Conservation (phyloP, 2,888 invertebrate species). For the Epicampocera succincta region DNA sequence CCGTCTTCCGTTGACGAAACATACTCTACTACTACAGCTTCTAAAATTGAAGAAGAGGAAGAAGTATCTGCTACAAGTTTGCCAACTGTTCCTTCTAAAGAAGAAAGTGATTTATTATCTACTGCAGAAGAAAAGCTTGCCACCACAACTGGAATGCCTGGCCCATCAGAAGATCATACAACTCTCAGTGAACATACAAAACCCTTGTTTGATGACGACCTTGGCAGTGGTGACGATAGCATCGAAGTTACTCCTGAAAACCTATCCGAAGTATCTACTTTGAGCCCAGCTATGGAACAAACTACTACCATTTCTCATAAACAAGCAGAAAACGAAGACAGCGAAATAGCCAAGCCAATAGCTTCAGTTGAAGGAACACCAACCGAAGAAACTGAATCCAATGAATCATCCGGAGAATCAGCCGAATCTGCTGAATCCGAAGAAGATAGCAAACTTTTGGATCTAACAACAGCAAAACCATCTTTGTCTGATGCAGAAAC, state of each 20-base stretch:
- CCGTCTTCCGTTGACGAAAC: conserved; percentile 10
- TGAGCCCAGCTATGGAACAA: conserved; percentile 30
- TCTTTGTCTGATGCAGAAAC: conserved; percentile 1
- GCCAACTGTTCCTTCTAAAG: conserved; percentile 7
- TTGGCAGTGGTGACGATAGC: conserved; percentile 61
- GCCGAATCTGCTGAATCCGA: conserved; percentile 50
- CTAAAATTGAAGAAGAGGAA: conserved; percentile 10
- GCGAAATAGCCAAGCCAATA: neutral
- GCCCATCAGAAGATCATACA: conserved; percentile 14
- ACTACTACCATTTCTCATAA: conserved; percentile 7
- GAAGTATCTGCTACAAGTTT: conserved; percentile 15
- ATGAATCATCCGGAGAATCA: conserved; percentile 27
- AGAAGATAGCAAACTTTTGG: conserved; percentile 10
- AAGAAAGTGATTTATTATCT: conserved; percentile 18
- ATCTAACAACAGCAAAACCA: conserved; percentile 35
- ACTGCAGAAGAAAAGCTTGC: conserved; percentile 1
- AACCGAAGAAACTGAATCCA: neutral
- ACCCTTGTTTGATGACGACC: conserved; percentile 49
- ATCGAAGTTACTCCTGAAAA: conserved; percentile 54
- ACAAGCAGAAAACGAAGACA: conserved; percentile 27
- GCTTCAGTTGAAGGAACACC: conserved; percentile 12
- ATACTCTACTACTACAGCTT: neutral
- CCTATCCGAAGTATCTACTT: conserved; percentile 48
- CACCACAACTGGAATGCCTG: conserved; percentile 1
- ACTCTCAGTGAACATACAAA: conserved; percentile 42